phyloP scores from a whole-genome alignment of 1,140 invertebrate species.

The Patella vulgata region DNA sequence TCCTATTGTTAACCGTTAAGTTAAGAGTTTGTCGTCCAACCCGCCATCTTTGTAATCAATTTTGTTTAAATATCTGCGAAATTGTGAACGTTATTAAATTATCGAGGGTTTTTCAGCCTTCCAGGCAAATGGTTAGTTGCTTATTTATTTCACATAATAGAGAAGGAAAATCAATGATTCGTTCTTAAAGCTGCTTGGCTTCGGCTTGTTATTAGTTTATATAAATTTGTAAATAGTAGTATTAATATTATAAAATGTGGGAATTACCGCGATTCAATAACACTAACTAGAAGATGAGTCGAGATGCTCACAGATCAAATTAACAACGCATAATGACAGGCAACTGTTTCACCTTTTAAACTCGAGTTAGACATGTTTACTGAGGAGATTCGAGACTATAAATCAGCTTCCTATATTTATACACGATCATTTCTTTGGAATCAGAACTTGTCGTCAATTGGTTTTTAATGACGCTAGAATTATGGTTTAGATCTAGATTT shows the following conservation, averaged over 20 bases:
- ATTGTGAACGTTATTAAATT: conserved; percentile 3
- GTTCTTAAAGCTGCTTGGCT: not conserved
- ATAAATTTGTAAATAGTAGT: conserved; percentile 37
- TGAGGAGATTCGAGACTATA: no score
- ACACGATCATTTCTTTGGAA: no score
- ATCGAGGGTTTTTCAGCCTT: not conserved
- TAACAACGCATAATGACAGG: no score
- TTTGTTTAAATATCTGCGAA: conserved; percentile 4
- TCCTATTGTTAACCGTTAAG: no score
- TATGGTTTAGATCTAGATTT: no score
- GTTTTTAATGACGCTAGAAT: no score
- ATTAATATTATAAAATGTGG: conserved; percentile 37
- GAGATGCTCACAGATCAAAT: not conserved
- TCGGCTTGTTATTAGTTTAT: conserved; percentile 19
- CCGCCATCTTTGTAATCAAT: no score
- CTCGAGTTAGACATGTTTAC: no score
- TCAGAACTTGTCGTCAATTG: no score
- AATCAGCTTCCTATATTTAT: no score
- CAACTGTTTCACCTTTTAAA: no score
- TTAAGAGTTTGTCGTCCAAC: no score
- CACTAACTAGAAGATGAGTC: conserved; percentile 29
- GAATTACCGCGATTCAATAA: conserved; percentile 37
- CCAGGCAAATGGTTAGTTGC: not conserved
- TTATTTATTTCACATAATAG: conserved; percentile 8
- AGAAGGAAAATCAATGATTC: not conserved